Evolutionary conservation across 2,888 invertebrate species (phyloP).

Genomic region (Agrochola macilenta): DNA sequence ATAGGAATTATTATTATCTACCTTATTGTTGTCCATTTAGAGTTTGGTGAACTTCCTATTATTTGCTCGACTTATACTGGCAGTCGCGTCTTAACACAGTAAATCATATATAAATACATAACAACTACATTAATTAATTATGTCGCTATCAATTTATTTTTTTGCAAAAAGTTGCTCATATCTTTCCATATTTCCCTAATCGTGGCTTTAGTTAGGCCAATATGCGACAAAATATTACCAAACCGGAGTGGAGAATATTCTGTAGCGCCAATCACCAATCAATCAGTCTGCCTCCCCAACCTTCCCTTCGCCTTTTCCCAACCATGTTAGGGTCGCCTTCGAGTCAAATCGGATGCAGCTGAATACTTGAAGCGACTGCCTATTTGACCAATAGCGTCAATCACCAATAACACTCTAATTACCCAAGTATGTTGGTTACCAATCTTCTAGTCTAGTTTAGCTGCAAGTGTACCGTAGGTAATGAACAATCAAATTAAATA

Average conservation of each 20-base stretch:
- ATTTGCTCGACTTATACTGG: conserved; percentile 11
- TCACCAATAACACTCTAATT: too few relatives aligned
- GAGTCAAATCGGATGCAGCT: too few relatives aligned
- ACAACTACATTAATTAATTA: neutral
- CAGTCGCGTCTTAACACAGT: neutral
- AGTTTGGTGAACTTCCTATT: conserved; percentile 34
- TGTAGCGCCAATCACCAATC: too few relatives aligned
- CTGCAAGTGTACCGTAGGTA: too few relatives aligned
- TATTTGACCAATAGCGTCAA: too few relatives aligned
- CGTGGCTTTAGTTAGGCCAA: neutral
- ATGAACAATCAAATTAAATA: neutral
- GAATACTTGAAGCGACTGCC: too few relatives aligned
- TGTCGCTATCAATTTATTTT: neutral
- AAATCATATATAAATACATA: conserved; percentile 7
- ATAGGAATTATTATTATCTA: conserved; percentile 24
- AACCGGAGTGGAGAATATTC: too few relatives aligned
- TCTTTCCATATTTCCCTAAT: neutral
- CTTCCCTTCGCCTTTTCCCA: too few relatives aligned
- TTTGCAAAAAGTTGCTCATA: neutral
- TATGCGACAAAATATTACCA: neutral
- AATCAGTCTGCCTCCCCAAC: too few relatives aligned
- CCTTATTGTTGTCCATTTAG: conserved; percentile 3
- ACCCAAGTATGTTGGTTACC: too few relatives aligned
- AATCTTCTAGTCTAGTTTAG: too few relatives aligned
- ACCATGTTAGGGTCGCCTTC: too few relatives aligned